phyloP scores from a whole-genome alignment of 2,113 vertebrate genomes.

The Carassius auratus region DNA sequence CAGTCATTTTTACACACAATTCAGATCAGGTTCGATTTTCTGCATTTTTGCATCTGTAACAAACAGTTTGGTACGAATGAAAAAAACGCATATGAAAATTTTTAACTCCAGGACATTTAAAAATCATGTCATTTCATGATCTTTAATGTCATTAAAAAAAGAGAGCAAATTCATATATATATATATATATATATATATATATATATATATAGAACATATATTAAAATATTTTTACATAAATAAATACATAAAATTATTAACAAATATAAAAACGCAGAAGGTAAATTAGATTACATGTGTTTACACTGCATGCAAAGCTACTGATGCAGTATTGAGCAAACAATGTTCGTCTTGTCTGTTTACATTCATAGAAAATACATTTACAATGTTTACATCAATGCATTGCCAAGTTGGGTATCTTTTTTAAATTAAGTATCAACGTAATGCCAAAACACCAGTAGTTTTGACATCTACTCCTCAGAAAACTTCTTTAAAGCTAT shows the following conservation, averaged over 20 bases:
- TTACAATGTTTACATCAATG: neutral
- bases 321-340: neutral
- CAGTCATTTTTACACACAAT: too few species aligned
- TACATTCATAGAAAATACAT: neutral
- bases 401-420: neutral
- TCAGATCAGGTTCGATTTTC: too few species aligned
- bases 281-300: neutral
- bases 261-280: neutral
- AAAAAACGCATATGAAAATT: too few species aligned
- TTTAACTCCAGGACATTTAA: too few species aligned
- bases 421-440: neutral
- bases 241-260: neutral
- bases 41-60: too few species aligned
- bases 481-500: neutral
- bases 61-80: too few species aligned
- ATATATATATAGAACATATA: too few species aligned
- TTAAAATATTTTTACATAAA: too few species aligned
- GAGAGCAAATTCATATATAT: too few species aligned
- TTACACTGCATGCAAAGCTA: neutral
- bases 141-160: neutral
- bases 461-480: neutral
- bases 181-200: too few species aligned
- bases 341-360: neutral
- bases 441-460: neutral
- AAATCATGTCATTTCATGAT: neutral